phyloP scores from a whole-genome alignment of 2,888 invertebrate species.

The Homarus gammarus region DNA sequence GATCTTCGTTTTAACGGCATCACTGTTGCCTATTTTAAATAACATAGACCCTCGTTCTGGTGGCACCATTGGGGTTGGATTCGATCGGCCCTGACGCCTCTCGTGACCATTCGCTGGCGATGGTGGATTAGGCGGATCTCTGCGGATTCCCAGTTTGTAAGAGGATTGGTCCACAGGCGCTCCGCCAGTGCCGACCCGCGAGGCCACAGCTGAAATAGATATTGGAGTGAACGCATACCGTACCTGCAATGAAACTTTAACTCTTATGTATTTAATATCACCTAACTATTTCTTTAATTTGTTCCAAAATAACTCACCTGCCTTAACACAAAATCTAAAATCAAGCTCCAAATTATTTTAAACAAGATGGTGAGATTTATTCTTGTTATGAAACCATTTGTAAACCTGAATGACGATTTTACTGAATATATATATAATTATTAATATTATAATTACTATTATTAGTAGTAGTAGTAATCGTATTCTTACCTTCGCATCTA shows the following conservation, averaged over 20 bases:
- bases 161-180: constrained; percentile 89
- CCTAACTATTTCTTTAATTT: too few species aligned
- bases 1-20: background rate
- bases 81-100: constrained; percentile 87
- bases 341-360: too few species aligned
- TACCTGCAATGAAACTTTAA: too few species aligned
- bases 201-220: constrained; percentile 85
- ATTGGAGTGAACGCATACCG: too few species aligned
- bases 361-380: too few species aligned
- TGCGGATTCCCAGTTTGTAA: constrained; percentile 84
- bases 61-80: constrained; percentile 92
- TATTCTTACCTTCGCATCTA: constrained; percentile 67
- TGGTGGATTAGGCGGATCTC: constrained; percentile 87
- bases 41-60: constrained; percentile 87
- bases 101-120: constrained; percentile 86
- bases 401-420: too few species aligned
- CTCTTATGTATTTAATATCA: too few species aligned
- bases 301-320: too few species aligned
- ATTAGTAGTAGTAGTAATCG: too few species aligned
- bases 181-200: constrained; percentile 91
- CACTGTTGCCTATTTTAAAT: background rate
- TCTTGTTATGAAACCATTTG: background rate
- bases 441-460: too few species aligned
- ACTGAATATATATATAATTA: too few species aligned
- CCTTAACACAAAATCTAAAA: too few species aligned